A percentile compares a stretch with the other conserved stretches of the same genome.
These are phyloP conservation scores for Mallotus villosus DNA, from an alignment of 2,797 vertebrate species.

Conservation along the genomic window DNA sequence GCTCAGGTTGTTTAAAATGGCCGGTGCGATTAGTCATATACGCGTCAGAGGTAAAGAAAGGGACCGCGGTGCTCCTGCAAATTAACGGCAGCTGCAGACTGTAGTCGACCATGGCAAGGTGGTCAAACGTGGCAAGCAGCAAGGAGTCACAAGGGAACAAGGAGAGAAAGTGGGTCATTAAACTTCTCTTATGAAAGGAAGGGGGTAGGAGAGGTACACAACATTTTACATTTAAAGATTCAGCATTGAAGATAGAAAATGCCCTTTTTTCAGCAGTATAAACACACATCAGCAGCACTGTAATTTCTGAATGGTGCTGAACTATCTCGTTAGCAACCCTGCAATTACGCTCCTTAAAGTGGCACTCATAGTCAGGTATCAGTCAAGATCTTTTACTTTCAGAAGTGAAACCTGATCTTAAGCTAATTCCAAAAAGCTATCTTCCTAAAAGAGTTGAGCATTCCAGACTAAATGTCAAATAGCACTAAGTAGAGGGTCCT, in stretches of 20 bases:
- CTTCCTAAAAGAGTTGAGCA: slow-evolving; percentile 38
- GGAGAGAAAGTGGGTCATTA: slow-evolving; percentile 77
- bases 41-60: slow-evolving; percentile 65
- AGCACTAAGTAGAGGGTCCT: slow-evolving; percentile 39
- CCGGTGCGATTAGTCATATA: slow-evolving; percentile 82
- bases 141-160: slow-evolving; percentile 60
- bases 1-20: slow-evolving; percentile 81
- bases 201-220: slow-evolving; percentile 46
- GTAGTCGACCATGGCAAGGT: slow-evolving; percentile 69
- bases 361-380: slow-evolving; percentile 30
- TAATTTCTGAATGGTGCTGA: slow-evolving; percentile 49
- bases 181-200: slow-evolving; percentile 62
- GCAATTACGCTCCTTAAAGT: slow-evolving; percentile 60
- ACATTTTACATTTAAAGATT: slow-evolving; percentile 53
- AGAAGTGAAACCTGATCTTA: slow-evolving; percentile 62
- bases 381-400: slow-evolving; percentile 30
- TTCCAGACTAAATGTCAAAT: slow-evolving; percentile 55
- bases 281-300: slow-evolving; percentile 52
- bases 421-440: slow-evolving; percentile 63
- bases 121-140: slow-evolving; percentile 74
- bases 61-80: slow-evolving; percentile 62
- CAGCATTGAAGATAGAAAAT: slow-evolving; percentile 38
- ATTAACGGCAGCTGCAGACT: slow-evolving; percentile 76
- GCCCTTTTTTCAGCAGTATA: slow-evolving; percentile 46
- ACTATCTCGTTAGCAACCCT: slow-evolving; percentile 55